Percentiles rank a stretch among this genome's conserved stretches.
Conservation (phyloP, 2,113 vertebrate genomes). For the Perca schrenkii region DNA sequence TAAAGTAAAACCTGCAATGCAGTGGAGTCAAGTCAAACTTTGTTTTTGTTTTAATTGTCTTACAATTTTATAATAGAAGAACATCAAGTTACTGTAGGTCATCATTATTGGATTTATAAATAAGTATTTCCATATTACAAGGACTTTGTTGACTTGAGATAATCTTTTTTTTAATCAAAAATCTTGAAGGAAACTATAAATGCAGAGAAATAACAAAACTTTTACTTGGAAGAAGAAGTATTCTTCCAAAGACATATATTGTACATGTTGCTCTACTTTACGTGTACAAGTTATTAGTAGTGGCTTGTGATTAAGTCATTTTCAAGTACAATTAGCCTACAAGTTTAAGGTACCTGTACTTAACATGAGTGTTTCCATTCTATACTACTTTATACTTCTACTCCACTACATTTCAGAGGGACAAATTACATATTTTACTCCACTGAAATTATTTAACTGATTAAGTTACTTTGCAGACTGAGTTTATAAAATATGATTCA, state of each 20-base stretch:
- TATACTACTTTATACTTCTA: not conserved
- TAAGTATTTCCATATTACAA: not conserved
- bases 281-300: not conserved
- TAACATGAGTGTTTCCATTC: not conserved
- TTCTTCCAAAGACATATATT: not conserved
- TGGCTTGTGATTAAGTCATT: not conserved
- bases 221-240: too few species aligned
- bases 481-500: not conserved
- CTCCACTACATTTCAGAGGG: not conserved
- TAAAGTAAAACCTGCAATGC: conserved; percentile 1
- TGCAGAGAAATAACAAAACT: too few species aligned
- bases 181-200: not conserved
- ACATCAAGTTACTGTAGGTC: not conserved
- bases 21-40: conserved; percentile 3
- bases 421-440: not conserved
- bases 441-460: not conserved
- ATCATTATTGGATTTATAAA: not conserved
- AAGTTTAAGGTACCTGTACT: not conserved
- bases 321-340: not conserved
- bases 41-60: not conserved
- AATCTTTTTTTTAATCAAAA: not conserved
- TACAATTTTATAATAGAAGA: not conserved
- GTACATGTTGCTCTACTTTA: not conserved
- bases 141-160: not conserved
- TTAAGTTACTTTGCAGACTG: not conserved